phyloP scores from a whole-genome alignment of 2,888 invertebrate species.

The Phytoseiulus persimilis region DNA sequence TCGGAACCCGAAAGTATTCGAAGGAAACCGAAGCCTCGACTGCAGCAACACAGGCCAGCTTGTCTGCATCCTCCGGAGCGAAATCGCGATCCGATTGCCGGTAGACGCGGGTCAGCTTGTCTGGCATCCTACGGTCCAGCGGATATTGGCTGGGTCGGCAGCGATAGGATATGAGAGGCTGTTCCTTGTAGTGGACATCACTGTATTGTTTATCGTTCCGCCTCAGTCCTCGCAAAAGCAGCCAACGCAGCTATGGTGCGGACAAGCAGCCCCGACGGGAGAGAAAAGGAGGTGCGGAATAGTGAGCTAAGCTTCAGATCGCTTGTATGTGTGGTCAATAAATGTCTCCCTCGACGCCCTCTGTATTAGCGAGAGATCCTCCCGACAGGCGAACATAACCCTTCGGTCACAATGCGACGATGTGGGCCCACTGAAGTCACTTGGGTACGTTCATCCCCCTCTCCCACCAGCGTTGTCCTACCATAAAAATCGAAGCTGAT shows the following conservation, averaged over 20 bases:
- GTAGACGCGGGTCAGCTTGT: not conserved
- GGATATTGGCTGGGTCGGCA: not conserved
- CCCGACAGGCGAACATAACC: not conserved
- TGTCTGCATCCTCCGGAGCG: no score
- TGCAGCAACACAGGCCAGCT: no score
- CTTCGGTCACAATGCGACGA: not conserved
- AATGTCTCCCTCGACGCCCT: not conserved
- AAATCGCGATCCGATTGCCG: no score
- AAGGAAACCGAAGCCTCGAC: no score
- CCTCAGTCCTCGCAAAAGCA: not conserved
- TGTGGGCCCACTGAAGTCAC: not conserved
- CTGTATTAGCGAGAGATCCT: not conserved
- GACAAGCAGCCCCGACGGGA: not conserved
- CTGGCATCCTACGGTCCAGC: not conserved
- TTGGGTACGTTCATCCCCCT: not conserved
- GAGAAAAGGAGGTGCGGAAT: not conserved
- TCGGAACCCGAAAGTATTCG: no score
- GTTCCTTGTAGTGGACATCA: not conserved
- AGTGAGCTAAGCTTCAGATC: not conserved
- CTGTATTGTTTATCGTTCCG: not conserved
- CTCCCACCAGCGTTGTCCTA: not conserved
- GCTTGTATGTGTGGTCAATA: not conserved
- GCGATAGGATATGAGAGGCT: not conserved
- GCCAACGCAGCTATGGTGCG: not conserved
- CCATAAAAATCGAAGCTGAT: not conserved